Percentiles rank a stretch among this genome's conserved stretches.
Conservation (phyloP, 2,797 vertebrate genomes). For the Gallirallus australis region DNA sequence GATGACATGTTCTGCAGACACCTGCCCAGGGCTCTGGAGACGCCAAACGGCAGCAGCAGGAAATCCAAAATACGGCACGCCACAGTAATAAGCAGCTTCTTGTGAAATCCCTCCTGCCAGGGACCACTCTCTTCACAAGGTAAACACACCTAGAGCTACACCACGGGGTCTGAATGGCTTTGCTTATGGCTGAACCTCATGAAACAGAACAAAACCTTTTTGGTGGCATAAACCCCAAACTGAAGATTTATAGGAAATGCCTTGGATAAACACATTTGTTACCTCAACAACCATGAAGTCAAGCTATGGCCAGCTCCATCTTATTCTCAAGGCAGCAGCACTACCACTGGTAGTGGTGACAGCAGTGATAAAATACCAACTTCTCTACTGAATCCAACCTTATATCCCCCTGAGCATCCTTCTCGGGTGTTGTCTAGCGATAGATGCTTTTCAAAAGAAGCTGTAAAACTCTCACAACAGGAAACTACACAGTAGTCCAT, state of each 20-base stretch:
- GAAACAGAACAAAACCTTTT: not conserved
- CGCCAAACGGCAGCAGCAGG: not conserved
- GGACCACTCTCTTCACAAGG: not conserved
- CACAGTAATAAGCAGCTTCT: not conserved
- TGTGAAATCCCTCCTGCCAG: too few species aligned
- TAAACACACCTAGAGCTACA: fast-evolving
- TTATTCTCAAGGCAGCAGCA: not conserved
- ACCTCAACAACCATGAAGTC: not conserved
- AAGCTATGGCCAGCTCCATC: not conserved
- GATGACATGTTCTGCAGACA: not conserved
- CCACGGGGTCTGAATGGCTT: not conserved
- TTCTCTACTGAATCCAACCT: not conserved
- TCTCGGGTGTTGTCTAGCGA: not conserved
- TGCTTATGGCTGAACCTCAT: not conserved
- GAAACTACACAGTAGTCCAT: not conserved
- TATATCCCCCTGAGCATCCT: not conserved
- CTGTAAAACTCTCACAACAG: not conserved
- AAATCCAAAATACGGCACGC: not conserved
- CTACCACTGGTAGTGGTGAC: not conserved
- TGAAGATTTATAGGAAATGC: not conserved
- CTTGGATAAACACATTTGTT: not conserved
- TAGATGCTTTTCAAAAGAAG: not conserved
- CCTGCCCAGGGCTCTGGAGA: not conserved
- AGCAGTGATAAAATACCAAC: fast-evolving
- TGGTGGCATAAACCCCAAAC: not conserved